Base-by-base conservation (phyloP, 2,888 invertebrate species). In the Oligia strigilis region DNA sequence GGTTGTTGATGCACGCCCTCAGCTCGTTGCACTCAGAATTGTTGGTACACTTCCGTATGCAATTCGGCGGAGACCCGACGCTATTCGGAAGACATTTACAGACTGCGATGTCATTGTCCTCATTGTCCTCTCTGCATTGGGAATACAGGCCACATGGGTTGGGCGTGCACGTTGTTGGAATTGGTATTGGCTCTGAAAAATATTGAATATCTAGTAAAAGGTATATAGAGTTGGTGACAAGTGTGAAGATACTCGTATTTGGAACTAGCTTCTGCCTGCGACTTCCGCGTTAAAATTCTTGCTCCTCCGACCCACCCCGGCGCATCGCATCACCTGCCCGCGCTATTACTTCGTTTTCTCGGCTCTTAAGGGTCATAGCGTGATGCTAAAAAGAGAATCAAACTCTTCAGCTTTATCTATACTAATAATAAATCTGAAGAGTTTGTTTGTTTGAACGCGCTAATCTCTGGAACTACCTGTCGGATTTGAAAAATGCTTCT, bases 61-160 rank as follows among this genome's bases (percentile, higher is more conserved):
- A 98, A 40, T 98, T 97, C 76, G 98, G 98, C 23, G 98, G 98
- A 92, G 98, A 98, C 85, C 98, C 98, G 82, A 97, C 97, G 90
- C 98, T 98, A 83, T 98, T 98, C 0, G 98, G 97, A 36, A 98
- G 93, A 92, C 98, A 98, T 84, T 97, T 97, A 90, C 98, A 98
- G 6, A 98, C 97, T 60, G 98, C 98, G 73, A 97, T 97, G 62
- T 97, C 97, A n/a, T n/a, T n/a, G n/a, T n/a, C n/a, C n/a, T n/a
- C n/a, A 88, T 97, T 98, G 86, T 97, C 97, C 92, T 98, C 98
- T 90, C 97, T 97, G 92, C 98, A 99, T 88, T 97, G 97, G 19
- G 98, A 98, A 93, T 98, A 98, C 14, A 98, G 97, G 80, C 98
- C 99, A 93, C 99, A 99, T 40, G 98, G 98, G 72, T 98, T 98